Base-by-base conservation (phyloP, 2,888 invertebrate genomes). In the Pyrocoelia pectoralis region DNA sequence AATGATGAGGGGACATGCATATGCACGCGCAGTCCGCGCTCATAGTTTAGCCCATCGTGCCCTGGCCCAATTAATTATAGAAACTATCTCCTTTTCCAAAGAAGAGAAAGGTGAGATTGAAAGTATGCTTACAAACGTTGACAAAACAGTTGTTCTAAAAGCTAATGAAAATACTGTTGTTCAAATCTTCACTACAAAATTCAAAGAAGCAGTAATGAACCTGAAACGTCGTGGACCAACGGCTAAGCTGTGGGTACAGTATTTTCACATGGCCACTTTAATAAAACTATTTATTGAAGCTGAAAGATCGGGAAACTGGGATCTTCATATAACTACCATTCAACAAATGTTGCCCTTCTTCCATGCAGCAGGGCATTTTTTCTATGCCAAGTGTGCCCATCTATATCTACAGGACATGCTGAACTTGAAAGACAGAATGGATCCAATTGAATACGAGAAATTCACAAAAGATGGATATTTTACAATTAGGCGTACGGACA, bases 181-280 rank as follows among this genome's bases (percentile, higher is more conserved):
- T 15, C 15, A 41, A 41, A 49, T 68, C 43, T 28, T 66, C 29
- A 15, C 51, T 6, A 38, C 52, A 72, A 80, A 79, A 83, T 84
- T 82, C 82, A 83, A 84, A 83, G 83, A 85, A 83, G 83, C 83
- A 82, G 84, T 84, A 85, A 85, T n/a, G 1, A 48, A 48, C 29
- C 17, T 67, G 3, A 69, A 43, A 43, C 2, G 17, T 15, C 3
- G 15, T 8, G 71, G 70, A 49, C 61, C 66, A 18, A 75, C 73
- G 28, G 69, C 73, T 6, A 68, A 68, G 57, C 50, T 74, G 40
- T 74, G 73, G 74, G 50, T 72, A 1, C 70, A 71, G 29, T 71
- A 73, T 63, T 76, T 74, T 52, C 54, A 67, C 9, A 71, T 78
- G 70, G 66, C 74, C 6, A 67, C 70, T 46, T 29, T 78, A 1